phyloP scores from a whole-genome alignment of 1,140 invertebrate genomes.

The Drosophila ambigua region DNA sequence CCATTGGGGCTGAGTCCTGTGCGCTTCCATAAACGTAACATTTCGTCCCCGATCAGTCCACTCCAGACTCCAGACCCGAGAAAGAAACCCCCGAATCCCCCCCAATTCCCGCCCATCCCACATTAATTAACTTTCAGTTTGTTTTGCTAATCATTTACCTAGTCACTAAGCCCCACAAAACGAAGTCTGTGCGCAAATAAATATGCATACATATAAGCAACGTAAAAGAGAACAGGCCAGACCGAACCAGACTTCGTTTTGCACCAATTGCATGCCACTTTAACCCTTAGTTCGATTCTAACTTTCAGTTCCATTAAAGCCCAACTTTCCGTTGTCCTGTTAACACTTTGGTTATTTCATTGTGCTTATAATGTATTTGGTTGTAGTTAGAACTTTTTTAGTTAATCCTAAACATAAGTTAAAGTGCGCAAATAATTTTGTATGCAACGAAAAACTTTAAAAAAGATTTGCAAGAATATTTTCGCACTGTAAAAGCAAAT shows the following conservation, averaged over 20 bases:
- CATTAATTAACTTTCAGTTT: slow-evolving; percentile 70
- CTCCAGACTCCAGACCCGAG: slow-evolving; percentile 20
- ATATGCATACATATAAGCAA: neutral
- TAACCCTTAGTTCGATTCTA: slow-evolving; percentile 40
- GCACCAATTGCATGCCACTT: slow-evolving; percentile 58
- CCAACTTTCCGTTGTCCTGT: slow-evolving; percentile 66
- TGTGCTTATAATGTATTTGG: slow-evolving; percentile 58
- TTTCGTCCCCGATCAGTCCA: slow-evolving; percentile 48
- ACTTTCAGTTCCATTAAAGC: slow-evolving; percentile 53
- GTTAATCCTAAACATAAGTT: slow-evolving; percentile 51
- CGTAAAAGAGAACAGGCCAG: neutral
- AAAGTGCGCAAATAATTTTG: slow-evolving; percentile 45
- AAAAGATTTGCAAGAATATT: slow-evolving; percentile 24
- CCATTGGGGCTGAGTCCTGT: slow-evolving; percentile 44
- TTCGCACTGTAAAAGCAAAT: slow-evolving; percentile 51
- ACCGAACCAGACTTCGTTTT: slow-evolving; percentile 55
- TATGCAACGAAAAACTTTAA: neutral
- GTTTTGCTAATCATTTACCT: slow-evolving; percentile 62
- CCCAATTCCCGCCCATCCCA: slow-evolving; percentile 2
- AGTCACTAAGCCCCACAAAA: slow-evolving; percentile 55
- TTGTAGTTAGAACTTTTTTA: slow-evolving; percentile 68
- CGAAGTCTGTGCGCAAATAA: slow-evolving; percentile 41
- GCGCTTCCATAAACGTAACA: slow-evolving; percentile 52
- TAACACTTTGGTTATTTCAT: slow-evolving; percentile 64
- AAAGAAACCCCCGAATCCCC: slow-evolving; percentile 8